Evolutionary conservation across 2,888 invertebrate genomes (phyloP), one percentile per base, ranked within the genome.

Genomic region (Philopedon plagiatum): DNA sequence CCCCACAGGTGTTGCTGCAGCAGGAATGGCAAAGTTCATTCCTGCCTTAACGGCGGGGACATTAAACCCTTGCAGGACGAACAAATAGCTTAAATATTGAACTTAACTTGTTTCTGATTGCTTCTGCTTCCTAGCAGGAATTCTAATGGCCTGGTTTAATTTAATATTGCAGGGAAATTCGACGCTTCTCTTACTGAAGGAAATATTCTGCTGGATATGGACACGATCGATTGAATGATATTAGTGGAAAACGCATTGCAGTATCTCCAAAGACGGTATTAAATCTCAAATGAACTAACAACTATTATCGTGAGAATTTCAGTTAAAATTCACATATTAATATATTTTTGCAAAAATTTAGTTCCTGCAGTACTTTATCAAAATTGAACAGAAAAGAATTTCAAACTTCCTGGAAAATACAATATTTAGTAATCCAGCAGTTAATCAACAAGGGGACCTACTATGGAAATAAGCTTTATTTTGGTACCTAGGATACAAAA

Each of bases 11-110:
- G 81, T 78, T 79, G 77, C 80, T 79, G 60, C 66, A 62, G 13
- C 57, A 39, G 15, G 34, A 34, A 77, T 76, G 78, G 73, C 76
- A 75, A 74, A 78, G 78, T 78, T 78, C 79, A 80, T 79, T 78
- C 76, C 57, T 37, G 64, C 67, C 78, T 37, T 77, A 75, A 76
- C 77, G 68, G 46, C 61, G 41, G 11, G 70, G 78, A 79, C 79
- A 79, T 80, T 79, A 79, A 78, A 76, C 78, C 61, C 78, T 79
- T 39, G 75, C 74, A 62, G 72, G 79, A 76, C 76, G 76, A 79
- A 79, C 80, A 80, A 81, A 81, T 81, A 77, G 79, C 80, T 77
- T 78, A 79, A 80, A 81, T 78, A 80, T 80, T 76, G 79, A 77
- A 80, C 77, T 78, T 79, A 81, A 80, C 80, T 78, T 76, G 74